phyloP scores from a whole-genome alignment of 2,113 vertebrate species.

The Amazona vittata region DNA sequence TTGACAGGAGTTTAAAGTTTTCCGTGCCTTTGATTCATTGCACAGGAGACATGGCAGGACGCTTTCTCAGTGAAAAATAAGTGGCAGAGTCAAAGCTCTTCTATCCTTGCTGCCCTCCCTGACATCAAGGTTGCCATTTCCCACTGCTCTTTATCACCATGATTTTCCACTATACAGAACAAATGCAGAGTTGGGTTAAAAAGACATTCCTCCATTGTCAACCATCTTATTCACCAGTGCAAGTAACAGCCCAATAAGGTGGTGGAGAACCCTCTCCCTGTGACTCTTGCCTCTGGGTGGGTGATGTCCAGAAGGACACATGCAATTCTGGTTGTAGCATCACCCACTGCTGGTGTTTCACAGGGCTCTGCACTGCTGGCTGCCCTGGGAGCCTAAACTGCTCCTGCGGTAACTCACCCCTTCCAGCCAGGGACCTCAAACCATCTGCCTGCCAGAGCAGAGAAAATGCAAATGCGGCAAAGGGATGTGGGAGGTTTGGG shows the following conservation, averaged over 20 bases:
- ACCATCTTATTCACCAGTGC: rapidly evolving
- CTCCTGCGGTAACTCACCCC: not conserved
- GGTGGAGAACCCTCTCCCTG: not conserved
- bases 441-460: rapidly evolving
- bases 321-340: rapidly evolving
- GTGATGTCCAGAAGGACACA: not conserved
- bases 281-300: not conserved
- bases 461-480: not conserved
- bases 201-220: not conserved
- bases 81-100: not conserved
- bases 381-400: not conserved
- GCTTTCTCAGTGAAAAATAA: not conserved
- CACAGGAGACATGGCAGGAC: not conserved
- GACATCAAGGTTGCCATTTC: rapidly evolving
- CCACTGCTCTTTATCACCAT: rapidly evolving
- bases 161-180: not conserved
- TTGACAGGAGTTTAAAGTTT: not conserved
- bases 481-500: not conserved
- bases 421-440: not conserved
- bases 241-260: not conserved
- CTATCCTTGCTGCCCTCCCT: not conserved
- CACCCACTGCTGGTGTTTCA: not conserved
- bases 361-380: not conserved
- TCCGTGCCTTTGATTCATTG: not conserved
- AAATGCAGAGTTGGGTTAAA: not conserved